Conservation (phyloP, 1,140 invertebrate species). For the Eupristina koningsbergeri region DNA sequence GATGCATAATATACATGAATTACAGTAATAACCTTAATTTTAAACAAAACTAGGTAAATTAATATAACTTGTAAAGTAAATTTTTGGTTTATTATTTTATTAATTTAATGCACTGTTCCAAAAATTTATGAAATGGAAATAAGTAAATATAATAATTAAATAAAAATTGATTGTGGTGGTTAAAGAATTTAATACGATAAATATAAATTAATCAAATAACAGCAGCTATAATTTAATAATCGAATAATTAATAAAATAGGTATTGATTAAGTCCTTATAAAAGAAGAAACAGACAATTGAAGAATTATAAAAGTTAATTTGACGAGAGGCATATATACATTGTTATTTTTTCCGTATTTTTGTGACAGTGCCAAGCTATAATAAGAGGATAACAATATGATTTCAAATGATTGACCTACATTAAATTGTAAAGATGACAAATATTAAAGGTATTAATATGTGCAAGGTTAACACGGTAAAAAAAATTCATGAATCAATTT, state of each 20-base stretch:
- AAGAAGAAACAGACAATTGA: not conserved
- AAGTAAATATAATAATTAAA: too few species aligned
- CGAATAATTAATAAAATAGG: not conserved
- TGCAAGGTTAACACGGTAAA: not conserved
- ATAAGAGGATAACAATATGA: not conserved
- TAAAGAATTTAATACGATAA: not conserved
- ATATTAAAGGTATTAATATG: not conserved
- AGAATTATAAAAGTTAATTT: slow-evolving; percentile 9
- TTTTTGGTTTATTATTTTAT: too few species aligned
- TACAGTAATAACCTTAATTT: too few species aligned
- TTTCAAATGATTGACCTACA: slow-evolving; percentile 6
- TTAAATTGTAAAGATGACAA: not conserved
- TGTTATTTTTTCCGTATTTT: not conserved
- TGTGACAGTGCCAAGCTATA: slow-evolving; percentile 29
- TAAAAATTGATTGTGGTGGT: too few species aligned
- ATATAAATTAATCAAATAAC: not conserved
- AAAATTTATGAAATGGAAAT: too few species aligned
- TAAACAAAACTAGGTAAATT: too few species aligned
- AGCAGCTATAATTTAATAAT: not conserved
- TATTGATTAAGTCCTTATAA: not conserved
- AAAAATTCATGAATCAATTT: not conserved
- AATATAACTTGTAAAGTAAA: too few species aligned
- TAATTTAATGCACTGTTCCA: too few species aligned
- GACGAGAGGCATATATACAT: slow-evolving; percentile 7
- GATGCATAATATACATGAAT: too few species aligned